phyloP scores from a whole-genome alignment of 1,140 invertebrate species.

The Lepidurus couesii region DNA sequence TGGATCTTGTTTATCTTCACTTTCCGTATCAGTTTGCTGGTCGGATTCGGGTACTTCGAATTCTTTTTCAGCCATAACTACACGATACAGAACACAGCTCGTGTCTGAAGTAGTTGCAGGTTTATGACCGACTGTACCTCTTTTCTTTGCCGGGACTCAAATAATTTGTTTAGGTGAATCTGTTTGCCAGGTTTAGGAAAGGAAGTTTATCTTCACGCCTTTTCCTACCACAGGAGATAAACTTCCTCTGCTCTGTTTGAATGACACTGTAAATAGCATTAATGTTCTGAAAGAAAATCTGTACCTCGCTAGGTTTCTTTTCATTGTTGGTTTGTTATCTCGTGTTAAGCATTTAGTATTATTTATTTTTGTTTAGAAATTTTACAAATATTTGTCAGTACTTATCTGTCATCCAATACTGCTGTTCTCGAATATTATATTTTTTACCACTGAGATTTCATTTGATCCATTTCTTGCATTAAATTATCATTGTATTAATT shows the following conservation, averaged over 20 bases:
- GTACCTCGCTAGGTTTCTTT: no score
- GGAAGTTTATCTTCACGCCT: constrained; percentile 13
- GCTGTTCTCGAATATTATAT: no score
- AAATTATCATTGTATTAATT: no score
- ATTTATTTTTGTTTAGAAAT: no score
- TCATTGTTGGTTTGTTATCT: no score
- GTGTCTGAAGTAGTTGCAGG: background rate
- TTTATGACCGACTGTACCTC: background rate
- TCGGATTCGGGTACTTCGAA: background rate
- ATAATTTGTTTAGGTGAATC: background rate
- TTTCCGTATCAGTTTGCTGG: background rate
- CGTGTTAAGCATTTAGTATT: no score
- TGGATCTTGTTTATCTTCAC: background rate
- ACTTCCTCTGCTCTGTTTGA: background rate
- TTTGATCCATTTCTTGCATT: no score
- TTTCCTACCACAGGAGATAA: constrained; percentile 8
- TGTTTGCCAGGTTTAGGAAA: background rate
- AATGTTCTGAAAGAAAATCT: background rate
- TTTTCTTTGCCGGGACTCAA: background rate
- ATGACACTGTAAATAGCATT: background rate
- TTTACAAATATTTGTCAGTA: no score
- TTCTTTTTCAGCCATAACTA: background rate
- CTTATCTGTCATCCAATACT: no score
- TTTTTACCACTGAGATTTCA: no score
- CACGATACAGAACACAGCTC: background rate